Evolutionary conservation across 2,888 invertebrate genomes (phyloP), one percentile per base, ranked within the genome.

Genomic region (Heliconius aoede): DNA sequence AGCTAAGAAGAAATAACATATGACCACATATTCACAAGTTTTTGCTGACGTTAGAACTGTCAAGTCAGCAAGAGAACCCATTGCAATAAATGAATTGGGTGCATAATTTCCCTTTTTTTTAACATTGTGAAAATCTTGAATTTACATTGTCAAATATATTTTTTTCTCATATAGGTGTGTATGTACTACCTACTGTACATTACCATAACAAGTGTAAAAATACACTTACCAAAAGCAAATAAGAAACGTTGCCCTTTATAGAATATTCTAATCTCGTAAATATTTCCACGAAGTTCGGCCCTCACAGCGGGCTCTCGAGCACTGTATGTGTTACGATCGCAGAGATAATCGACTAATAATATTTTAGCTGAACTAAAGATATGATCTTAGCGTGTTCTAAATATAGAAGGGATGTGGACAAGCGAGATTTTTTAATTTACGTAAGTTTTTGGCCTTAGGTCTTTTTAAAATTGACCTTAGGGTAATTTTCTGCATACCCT

Each of bases 191-290:
- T n/a, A n/a, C n/a, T n/a, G 36, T 8, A 30, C 24, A 24, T 30
- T 55, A n/a, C 32, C 18, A 21, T 21, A 72, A 36, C 32, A 72
- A 72, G 36, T 60, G 32, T 72, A 36, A 36, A 60, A 72, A n/a
- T 60, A 72, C 36, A 18, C 21, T 36, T 26, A 69, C 51, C 36
- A 68, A 60, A 60, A 36, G 58, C 26, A 72, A 60, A 36, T 60
- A 26, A 26, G 21, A 60, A 24, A 40, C 72, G 72, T 72, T 72
- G 61, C 60, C 69, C 74, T 74, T 69, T 61, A 74, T 61, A 51
- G 51, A 74, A 62, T 51, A 69, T 74, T 74, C 74, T 74, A 61
- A 74, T 61, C 46, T 74, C 61, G 32, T 74, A 74, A 69, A 69
- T 32, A 30, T 69, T 74, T 69, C 74, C 60, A 36, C 21, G 46